phyloP scores from a whole-genome alignment of 2,113 vertebrate genomes.

The Meriones unguiculatus region DNA sequence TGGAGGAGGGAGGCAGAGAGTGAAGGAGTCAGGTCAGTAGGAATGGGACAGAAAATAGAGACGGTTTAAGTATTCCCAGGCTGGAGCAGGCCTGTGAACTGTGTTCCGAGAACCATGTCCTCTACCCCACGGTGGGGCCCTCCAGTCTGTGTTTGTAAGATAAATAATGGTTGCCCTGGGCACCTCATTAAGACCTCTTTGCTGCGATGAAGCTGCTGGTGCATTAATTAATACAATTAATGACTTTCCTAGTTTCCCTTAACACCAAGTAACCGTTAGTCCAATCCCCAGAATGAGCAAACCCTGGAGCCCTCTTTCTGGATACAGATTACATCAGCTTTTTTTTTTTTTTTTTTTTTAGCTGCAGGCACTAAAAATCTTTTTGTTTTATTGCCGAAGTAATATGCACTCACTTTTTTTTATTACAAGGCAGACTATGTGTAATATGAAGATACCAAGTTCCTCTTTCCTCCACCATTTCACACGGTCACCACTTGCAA shows the following conservation, averaged over 20 bases:
- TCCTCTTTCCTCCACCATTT: neutral
- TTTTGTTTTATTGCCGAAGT: neutral
- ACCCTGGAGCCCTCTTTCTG: neutral
- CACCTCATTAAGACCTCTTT: conserved; percentile 84
- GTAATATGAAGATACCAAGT: neutral
- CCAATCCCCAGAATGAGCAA: neutral
- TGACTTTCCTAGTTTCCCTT: conserved; percentile 16
- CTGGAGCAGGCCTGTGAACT: accelerated
- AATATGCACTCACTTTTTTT: neutral
- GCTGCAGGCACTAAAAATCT: neutral
- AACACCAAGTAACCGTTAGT: neutral
- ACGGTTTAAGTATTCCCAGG: accelerated
- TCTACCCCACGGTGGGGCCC: conserved; percentile 74
- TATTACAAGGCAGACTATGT: neutral
- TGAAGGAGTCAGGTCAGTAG: accelerated
- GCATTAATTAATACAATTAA: conserved; percentile 72
- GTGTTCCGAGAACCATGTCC: neutral
- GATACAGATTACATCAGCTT: neutral
- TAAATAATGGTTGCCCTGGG: conserved; percentile 77
- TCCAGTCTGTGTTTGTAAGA: conserved; percentile 73
- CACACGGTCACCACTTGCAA: neutral
- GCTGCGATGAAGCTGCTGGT: conserved; percentile 59
- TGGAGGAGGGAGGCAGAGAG: too few species aligned
- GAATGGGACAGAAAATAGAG: accelerated
- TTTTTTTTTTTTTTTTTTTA: neutral